These are phyloP conservation scores for Ctena decussata DNA, from an alignment of 2,888 invertebrate genomes.

Conservation along the genomic window DNA sequence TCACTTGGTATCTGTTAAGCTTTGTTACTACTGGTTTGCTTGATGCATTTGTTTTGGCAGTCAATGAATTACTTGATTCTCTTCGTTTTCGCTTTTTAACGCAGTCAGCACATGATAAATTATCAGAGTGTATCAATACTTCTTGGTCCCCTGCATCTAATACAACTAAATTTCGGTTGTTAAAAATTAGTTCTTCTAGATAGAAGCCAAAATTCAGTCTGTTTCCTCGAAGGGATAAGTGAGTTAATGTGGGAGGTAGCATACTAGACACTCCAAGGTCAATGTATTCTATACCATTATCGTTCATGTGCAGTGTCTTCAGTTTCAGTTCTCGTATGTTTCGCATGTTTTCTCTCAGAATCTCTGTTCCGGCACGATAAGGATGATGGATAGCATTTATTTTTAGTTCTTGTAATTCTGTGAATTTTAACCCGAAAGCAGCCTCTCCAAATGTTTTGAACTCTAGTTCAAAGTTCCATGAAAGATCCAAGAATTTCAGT, in stretches of 20 bases:
- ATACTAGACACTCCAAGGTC: conserved; percentile 47
- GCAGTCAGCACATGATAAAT: background rate
- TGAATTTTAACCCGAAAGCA: conserved; percentile 24
- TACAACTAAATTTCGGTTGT: conserved; percentile 34
- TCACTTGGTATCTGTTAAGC: too few species aligned
- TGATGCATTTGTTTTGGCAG: too few species aligned
- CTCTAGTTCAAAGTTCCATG: conserved; percentile 37
- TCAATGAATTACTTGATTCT: background rate
- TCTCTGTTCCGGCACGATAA: conserved; percentile 36
- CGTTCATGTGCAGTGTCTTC: conserved; percentile 45
- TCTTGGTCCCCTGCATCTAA: conserved; percentile 47
- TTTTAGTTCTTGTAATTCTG: conserved; percentile 35
- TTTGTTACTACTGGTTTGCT: background rate
- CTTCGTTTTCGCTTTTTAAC: background rate
- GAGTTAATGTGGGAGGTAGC: conserved; percentile 37
- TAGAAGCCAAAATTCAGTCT: conserved; percentile 42
- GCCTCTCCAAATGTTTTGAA: conserved; percentile 18
- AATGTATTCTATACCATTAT: conserved; percentile 50
- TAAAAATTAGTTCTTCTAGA: conserved; percentile 39
- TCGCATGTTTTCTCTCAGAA: conserved; percentile 19
- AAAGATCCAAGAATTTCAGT: conserved; percentile 46
- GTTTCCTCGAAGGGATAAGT: conserved; percentile 40
- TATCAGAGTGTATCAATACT: conserved; percentile 4
- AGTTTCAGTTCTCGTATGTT: conserved; percentile 13
- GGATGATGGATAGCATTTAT: conserved; percentile 47